A percentile compares a stretch with the other conserved stretches of the same genome.
phyloP scores from a whole-genome alignment of 2,888 invertebrate species.

The Philopedon plagiatum region DNA sequence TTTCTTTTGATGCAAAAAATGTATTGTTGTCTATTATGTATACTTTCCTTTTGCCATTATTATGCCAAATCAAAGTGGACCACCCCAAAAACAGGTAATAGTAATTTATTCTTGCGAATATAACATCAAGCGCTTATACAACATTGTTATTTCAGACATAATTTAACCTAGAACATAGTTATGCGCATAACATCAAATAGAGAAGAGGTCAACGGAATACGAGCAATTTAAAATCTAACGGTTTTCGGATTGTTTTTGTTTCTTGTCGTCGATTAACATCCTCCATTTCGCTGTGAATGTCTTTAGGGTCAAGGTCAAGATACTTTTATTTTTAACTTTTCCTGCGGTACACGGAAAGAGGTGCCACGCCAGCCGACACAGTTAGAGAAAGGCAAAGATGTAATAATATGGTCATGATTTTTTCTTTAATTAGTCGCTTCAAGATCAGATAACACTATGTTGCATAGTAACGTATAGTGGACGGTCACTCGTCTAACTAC shows the following conservation, averaged over 20 bases:
- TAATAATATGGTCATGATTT: conserved; percentile 40
- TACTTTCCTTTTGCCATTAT: conserved; percentile 13
- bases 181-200: conserved; percentile 49
- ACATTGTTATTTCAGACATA: conserved; percentile 43
- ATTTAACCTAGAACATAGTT: conserved; percentile 46
- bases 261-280: conserved; percentile 58
- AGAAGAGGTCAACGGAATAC: conserved; percentile 62
- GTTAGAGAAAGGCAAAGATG: conserved; percentile 47
- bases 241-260: conserved; percentile 54
- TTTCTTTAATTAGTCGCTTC: conserved; percentile 15
- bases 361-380: conserved; percentile 38
- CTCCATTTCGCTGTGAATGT: conserved; percentile 60
- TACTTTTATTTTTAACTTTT: conserved; percentile 65
- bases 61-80: conserved; percentile 17
- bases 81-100: conserved; percentile 33
- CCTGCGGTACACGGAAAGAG: conserved; percentile 51
- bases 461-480: too few species aligned
- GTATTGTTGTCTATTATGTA: conserved; percentile 21
- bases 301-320: conserved; percentile 61
- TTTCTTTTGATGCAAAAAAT: conserved; percentile 34
- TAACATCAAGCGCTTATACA: conserved; percentile 41
- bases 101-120: conserved; percentile 37
- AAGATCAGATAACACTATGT: background rate
- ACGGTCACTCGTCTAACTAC: too few species aligned
- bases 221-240: conserved; percentile 62